These are phyloP conservation scores for Lasioglossum morio DNA, from an alignment of 2,888 invertebrate genomes.

Conservation along the genomic window DNA sequence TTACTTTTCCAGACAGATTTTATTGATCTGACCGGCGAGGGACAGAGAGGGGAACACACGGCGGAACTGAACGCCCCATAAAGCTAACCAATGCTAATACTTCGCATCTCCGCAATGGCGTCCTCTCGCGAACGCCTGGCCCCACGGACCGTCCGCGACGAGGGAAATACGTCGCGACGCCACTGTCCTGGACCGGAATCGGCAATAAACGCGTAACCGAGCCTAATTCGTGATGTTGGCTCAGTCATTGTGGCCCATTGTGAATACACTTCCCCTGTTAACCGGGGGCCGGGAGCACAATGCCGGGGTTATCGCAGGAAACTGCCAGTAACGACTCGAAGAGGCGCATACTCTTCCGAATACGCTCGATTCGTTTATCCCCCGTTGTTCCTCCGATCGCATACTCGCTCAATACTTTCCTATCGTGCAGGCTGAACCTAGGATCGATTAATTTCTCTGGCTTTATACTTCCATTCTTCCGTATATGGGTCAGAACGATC, in stretches of 20 bases:
- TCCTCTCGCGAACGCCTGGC: slow-evolving; percentile 59
- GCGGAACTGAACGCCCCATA: slow-evolving; percentile 87
- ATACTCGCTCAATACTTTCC: background rate
- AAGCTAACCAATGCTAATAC: slow-evolving; percentile 88
- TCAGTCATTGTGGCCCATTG: slow-evolving; percentile 77
- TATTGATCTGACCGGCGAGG: slow-evolving; percentile 79
- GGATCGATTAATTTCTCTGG: background rate
- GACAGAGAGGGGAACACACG: slow-evolving; percentile 69
- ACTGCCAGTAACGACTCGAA: slow-evolving; percentile 80
- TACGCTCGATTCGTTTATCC: slow-evolving; percentile 41
- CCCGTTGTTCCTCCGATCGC: background rate
- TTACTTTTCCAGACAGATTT: slow-evolving; percentile 82
- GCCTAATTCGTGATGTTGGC: slow-evolving; percentile 83
- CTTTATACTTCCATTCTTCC: background rate
- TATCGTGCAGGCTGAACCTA: background rate
- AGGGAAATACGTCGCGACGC: slow-evolving; percentile 65
- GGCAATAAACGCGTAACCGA: slow-evolving; percentile 84
- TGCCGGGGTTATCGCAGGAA: slow-evolving; percentile 80
- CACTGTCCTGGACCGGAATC: slow-evolving; percentile 81
- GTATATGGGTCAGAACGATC: background rate
- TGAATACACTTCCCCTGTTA: slow-evolving; percentile 69
- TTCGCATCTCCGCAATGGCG: slow-evolving; percentile 82
- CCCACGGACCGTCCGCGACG: background rate
- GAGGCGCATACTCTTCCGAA: slow-evolving; percentile 73
- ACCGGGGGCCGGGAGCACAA: slow-evolving; percentile 71